phyloP scores from a whole-genome alignment of 2,113 vertebrate species.

The Narcine bancroftii region DNA sequence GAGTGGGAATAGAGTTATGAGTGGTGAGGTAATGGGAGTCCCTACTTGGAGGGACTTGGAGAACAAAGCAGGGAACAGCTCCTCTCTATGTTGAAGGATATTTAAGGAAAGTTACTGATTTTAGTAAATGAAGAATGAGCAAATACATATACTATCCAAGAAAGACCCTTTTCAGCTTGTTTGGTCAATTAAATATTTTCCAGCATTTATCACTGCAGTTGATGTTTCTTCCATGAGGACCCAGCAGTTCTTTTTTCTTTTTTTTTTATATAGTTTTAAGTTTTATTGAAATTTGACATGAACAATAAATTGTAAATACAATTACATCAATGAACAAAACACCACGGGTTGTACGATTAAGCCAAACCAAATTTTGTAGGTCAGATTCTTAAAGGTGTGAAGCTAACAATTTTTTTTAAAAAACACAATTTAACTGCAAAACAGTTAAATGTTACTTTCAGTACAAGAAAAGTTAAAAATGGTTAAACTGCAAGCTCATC shows the following conservation, averaged over 20 bases:
- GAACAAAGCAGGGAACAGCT: not conserved
- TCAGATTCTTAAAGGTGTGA: conserved; percentile 93
- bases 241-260: no score
- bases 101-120: not conserved
- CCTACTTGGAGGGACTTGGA: not conserved
- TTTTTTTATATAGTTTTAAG: conserved; percentile 95
- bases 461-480: conserved; percentile 85
- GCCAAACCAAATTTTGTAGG: conserved; percentile 97
- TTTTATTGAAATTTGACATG: conserved; percentile 99
- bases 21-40: not conserved
- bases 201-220: not conserved
- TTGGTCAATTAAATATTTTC: not conserved
- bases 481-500: conserved; percentile 63
- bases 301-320: conserved; percentile 99
- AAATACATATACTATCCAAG: not conserved
- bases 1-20: not conserved
- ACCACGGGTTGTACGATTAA: conserved; percentile 92
- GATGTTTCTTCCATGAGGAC: not conserved
- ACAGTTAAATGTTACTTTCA: conserved; percentile 85
- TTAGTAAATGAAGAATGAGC: not conserved
- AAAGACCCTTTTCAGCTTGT: not conserved
- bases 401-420: conserved; percentile 77
- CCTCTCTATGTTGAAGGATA: not conserved
- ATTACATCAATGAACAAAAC: conserved; percentile 98
- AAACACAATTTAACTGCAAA: conserved; percentile 94